Evolutionary conservation across 2,797 vertebrate genomes (phyloP), one percentile per base, ranked within the genome.

Genomic region (Poeciliopsis presidionis): DNA sequence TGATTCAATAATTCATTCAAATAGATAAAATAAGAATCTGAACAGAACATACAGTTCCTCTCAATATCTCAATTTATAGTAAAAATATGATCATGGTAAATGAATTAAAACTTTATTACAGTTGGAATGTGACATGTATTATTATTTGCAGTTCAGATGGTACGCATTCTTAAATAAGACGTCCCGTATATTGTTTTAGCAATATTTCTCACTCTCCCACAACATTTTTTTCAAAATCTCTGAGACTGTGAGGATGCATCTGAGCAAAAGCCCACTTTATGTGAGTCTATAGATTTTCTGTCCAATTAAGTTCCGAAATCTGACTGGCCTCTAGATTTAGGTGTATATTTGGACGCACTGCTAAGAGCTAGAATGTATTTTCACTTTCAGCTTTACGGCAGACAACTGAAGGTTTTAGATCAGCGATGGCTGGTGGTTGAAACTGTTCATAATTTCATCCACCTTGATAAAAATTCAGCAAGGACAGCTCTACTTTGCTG

Each of bases 1-100:
- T 87, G 89, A 65, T 92, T 91, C 85, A 88, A 90, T 88, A 88
- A 91, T 89, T 92, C 92, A 94, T 92, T 78, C 92, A 91, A 94
- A 92, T 87, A 91, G 76, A 74, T 63, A 76, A 86, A 88, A 82
- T 82, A 82, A 86, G 82, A 73, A 92, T 89, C 88, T 87, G 84
- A 91, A 89, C 57, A 86, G 75, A 86, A 79, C 72, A 81, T 76
- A 81, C 67, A 73, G 36, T 0, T 6, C 9, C 67, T 28, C 41
- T n/a, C 25, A 45, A n/a, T 41, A 69, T 43, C 22, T 4, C 25
- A 69, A 39, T 9, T 25, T 43, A 25, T 6, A 16, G 4, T 41
- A 41, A 41, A 43, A 69, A 69, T 25, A 0, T 63, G 12, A 45
- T n/a, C 22, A 69, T 13, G 13, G 13, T 16, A n/a, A 69, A 28